Evolutionary conservation across 2,888 invertebrate genomes (phyloP).

Genomic region (Phyllotreta cruciferae): DNA sequence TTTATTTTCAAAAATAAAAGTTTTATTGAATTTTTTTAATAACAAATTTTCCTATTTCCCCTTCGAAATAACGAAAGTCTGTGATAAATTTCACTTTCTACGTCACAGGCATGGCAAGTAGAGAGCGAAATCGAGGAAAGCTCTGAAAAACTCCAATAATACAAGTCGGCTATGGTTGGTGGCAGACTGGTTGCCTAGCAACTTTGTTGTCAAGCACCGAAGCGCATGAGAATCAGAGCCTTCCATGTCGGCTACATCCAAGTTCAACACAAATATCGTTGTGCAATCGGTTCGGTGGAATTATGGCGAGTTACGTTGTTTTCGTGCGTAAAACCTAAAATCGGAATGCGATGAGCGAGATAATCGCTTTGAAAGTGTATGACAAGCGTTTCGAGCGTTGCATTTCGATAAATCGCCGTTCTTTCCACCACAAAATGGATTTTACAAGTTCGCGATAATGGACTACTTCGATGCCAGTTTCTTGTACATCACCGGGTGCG

Average conservation of each 20-base stretch:
- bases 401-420: slow-evolving; percentile 16
- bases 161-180: slow-evolving; percentile 19
- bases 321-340: slow-evolving; percentile 5
- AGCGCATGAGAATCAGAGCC: slow-evolving; percentile 49
- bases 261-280: slow-evolving; percentile 41
- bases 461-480: slow-evolving; percentile 40
- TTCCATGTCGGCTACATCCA: slow-evolving; percentile 34
- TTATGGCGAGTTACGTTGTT: slow-evolving; percentile 20
- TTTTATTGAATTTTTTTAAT: slow-evolving; percentile 18
- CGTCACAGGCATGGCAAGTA: slow-evolving; percentile 6
- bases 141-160: slow-evolving; percentile 18
- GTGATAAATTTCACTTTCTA: slow-evolving; percentile 17
- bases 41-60: neutral
- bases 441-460: slow-evolving; percentile 31
- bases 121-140: slow-evolving; percentile 19
- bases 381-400: slow-evolving; percentile 23
- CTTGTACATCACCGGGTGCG: slow-evolving; percentile 38
- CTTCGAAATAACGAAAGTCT: neutral
- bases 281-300: slow-evolving; percentile 34
- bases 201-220: slow-evolving; percentile 57
- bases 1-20: slow-evolving; percentile 28
- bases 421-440: slow-evolving; percentile 5
- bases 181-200: slow-evolving; percentile 53
- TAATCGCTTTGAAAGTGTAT: slow-evolving; percentile 12
- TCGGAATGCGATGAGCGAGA: neutral